These are phyloP conservation scores for Heliconius nattereri DNA, from an alignment of 1,140 invertebrate genomes.

Conservation along the genomic window DNA sequence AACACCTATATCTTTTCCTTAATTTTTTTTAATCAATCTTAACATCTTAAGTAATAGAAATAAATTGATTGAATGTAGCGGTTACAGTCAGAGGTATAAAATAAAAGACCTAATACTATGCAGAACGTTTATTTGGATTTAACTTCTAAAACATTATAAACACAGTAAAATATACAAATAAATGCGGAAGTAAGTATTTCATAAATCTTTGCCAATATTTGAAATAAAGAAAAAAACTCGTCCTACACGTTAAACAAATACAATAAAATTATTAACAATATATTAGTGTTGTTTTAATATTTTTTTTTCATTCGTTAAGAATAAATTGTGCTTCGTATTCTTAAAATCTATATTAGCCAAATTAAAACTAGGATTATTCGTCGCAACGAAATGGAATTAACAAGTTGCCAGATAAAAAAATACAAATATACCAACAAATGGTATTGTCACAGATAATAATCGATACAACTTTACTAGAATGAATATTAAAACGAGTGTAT, in stretches of 20 bases:
- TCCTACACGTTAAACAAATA: conserved; percentile 69
- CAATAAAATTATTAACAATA: conserved; percentile 80
- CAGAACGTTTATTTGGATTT: conserved; percentile 80
- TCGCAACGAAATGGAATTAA: conserved; percentile 53
- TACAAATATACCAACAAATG: conserved; percentile 34
- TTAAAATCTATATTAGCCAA: conserved; percentile 78
- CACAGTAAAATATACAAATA: conserved; percentile 79
- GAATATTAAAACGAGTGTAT: background rate
- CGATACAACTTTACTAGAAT: conserved; percentile 24
- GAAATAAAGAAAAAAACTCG: conserved; percentile 56
- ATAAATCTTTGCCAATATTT: conserved; percentile 68
- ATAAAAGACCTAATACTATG: conserved; percentile 63
- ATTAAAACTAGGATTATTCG: conserved; percentile 65
- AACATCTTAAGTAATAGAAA: too few species aligned
- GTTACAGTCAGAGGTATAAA: background rate
- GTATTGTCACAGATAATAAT: conserved; percentile 34
- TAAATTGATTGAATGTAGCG: too few species aligned
- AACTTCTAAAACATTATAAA: conserved; percentile 80
- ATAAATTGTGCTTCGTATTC: conserved; percentile 74
- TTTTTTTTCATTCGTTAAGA: conserved; percentile 65
- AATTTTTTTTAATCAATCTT: too few species aligned
- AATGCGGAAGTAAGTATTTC: conserved; percentile 74
- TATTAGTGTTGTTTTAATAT: conserved; percentile 65
- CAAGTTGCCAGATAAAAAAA: conserved; percentile 61
- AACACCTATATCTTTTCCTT: too few species aligned